Evolutionary conservation across 2,888 invertebrate species (phyloP).

Genomic region (Philaethria dido): DNA sequence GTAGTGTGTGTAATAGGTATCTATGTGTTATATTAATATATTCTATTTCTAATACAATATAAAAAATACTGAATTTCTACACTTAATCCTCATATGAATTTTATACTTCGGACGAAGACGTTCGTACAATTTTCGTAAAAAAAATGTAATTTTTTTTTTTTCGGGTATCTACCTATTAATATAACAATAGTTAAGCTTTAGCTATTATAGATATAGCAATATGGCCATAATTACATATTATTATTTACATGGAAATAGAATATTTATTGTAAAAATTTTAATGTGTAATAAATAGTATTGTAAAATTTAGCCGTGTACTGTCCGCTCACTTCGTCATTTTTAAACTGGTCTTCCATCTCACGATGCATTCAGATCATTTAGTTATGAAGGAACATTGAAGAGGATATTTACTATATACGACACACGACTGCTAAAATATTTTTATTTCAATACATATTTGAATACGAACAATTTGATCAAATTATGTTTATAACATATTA

Average conservation of each 20-base stretch:
- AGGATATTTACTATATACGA: constrained; percentile 31
- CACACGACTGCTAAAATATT: background rate
- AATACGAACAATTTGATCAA: background rate
- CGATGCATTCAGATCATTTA: constrained; percentile 54
- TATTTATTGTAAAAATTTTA: background rate
- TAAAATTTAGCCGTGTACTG: background rate
- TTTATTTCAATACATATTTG: background rate
- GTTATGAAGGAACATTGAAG: constrained; percentile 56
- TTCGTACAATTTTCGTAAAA: no score
- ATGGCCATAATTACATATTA: no score
- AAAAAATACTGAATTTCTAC: no score
- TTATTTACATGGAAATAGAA: background rate
- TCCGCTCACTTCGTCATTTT: constrained; percentile 41
- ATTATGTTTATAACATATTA: background rate
- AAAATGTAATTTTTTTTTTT: no score
- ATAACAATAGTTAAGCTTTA: no score
- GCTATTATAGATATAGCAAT: no score
- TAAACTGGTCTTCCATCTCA: constrained; percentile 48
- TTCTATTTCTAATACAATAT: no score
- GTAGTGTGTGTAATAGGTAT: no score
- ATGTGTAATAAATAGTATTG: background rate
- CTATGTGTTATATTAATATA: no score
- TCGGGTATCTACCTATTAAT: no score
- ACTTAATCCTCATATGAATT: no score
- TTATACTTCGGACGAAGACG: no score